Evolutionary conservation across 2,888 invertebrate species (phyloP), one percentile per base, ranked within the genome.

Genomic region (Fragum whitleyi): DNA sequence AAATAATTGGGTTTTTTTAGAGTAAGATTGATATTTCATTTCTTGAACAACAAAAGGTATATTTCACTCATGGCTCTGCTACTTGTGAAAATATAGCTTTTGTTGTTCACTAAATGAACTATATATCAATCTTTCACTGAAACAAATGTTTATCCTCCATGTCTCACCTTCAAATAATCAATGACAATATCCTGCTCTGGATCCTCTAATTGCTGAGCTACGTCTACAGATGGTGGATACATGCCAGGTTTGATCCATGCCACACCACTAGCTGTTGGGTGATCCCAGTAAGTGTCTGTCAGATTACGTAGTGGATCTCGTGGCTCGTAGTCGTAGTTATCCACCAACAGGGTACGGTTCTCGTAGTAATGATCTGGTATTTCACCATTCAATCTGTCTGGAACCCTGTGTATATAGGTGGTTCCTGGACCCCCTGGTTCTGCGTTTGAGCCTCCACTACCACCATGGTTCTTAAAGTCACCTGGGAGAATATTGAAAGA

Each of bases 391-490:
- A 65, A 67, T 11, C 72, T 57, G 14, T 77, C 83, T 14, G 89
- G 88, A 28, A 90, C 70, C 53, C 75, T 83, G 76, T 91, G 90
- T 7, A 90, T 74, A 77, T 91, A 91, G 32, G 87, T 79, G 1
- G 91, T 88, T 9, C 91, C 91, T 11, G 91, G 80, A 6, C 89
- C 90, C 9, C 91, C 91, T 67, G 87, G 81, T 77, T 90, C 90
- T 11, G 84, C 85, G n/a, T 70, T 53, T 7, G 28, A 62, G 11
- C 89, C 88, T 61, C 88, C 87, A 16, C 69, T 28, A 14, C 91
- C 91, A 68, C 91, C 91, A 59, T 71, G 79, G 26, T 84, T 85
- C 39, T 77, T 68, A 57, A 88, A 88, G 3, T 83, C 85, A 59
- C 90, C 90, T 90, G 65, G 14, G 71, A 62, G 55, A 42, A 55